A percentile compares a stretch with the other conserved stretches of the same genome.
These are phyloP conservation scores for Papio anubis DNA, from an alignment of 2,113 vertebrate genomes.

Conservation along the genomic window DNA sequence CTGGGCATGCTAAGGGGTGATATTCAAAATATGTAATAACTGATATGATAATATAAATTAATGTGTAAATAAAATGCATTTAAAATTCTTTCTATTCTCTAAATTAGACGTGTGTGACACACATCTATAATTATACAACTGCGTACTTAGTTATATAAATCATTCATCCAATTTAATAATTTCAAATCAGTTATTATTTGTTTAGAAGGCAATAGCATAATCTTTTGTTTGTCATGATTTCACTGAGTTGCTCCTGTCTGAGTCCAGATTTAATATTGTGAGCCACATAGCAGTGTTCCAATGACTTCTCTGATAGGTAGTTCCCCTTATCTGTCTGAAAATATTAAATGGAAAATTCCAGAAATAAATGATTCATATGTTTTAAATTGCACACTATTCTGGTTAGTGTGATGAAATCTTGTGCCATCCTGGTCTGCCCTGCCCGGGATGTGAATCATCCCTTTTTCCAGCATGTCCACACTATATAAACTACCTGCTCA, in stretches of 20 bases:
- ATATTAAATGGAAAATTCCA: neutral
- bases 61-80: neutral
- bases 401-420: neutral
- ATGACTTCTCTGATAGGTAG: neutral
- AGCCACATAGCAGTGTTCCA: neutral
- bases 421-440: neutral
- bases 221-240: neutral
- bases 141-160: neutral
- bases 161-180: neutral
- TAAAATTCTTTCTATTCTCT: neutral
- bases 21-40: neutral
- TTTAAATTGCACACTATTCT: neutral
- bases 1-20: neutral
- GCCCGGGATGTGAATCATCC: neutral
- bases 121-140: neutral
- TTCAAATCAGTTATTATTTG: neutral
- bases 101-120: neutral
- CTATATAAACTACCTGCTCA: neutral
- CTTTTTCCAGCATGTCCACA: neutral
- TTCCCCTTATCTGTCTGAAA: neutral
- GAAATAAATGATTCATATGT: neutral
- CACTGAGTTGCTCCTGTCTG: neutral
- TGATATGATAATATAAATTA: neutral
- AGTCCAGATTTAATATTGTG: neutral
- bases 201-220: neutral